Evolutionary conservation across 2,113 vertebrate genomes (phyloP).

Genomic region (Sus scrofa): DNA sequence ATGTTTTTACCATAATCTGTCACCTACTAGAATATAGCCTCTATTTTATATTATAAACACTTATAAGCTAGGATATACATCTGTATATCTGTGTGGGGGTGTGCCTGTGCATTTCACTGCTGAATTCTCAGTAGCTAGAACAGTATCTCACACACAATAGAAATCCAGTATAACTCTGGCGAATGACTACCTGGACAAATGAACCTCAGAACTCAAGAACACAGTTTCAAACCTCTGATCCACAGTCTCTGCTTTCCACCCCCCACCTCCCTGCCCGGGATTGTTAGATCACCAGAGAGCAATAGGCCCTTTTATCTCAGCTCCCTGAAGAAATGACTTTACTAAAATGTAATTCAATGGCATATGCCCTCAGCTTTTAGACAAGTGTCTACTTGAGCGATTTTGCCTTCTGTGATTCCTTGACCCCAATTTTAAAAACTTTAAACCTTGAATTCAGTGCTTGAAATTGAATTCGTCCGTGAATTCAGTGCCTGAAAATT

Average conservation of each 20-base stretch:
- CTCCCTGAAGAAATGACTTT: constrained; percentile 65
- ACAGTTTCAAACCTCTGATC: constrained; percentile 1
- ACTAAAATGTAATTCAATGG: constrained; percentile 76
- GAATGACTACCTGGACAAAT: constrained; percentile 40
- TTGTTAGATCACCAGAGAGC: constrained; percentile 60
- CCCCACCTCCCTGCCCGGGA: background rate
- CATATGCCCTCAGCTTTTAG: constrained; percentile 72
- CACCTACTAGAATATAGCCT: background rate
- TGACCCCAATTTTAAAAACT: constrained; percentile 73
- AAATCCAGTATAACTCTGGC: background rate
- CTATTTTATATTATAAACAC: background rate
- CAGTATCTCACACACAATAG: background rate
- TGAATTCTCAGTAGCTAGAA: background rate
- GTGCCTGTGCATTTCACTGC: background rate
- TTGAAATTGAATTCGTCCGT: constrained; percentile 58
- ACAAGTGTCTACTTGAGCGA: constrained; percentile 64
- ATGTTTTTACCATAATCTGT: background rate
- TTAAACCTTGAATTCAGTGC: constrained; percentile 55
- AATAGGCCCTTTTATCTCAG: constrained; percentile 72
- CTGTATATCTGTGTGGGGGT: background rate
- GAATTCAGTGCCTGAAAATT: constrained; percentile 60
- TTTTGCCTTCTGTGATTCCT: constrained; percentile 71
- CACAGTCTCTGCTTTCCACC: background rate
- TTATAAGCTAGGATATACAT: background rate
- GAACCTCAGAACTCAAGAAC: background rate